Conservation (phyloP, 2,888 invertebrate species). For the Cantharis rufa region DNA sequence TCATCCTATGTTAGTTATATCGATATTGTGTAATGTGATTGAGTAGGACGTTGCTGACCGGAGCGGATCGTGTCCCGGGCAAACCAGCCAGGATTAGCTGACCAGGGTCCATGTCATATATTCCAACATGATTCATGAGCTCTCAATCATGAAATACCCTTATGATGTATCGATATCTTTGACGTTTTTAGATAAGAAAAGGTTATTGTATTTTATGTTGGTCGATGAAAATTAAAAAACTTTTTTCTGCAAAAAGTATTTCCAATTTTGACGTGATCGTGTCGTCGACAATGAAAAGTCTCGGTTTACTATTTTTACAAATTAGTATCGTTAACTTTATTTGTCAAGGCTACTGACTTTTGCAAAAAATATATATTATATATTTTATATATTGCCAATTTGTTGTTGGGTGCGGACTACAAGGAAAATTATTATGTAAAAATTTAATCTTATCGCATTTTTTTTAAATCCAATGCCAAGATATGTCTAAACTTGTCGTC, state of each 20-base stretch:
- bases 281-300: background rate
- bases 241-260: background rate
- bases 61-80: conserved; percentile 39
- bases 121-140: conserved; percentile 39
- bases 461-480: background rate
- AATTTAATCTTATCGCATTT: background rate
- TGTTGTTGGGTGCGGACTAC: background rate
- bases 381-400: too few relatives aligned
- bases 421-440: background rate
- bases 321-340: background rate
- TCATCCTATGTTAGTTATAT: conserved; percentile 20
- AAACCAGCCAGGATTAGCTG: conserved; percentile 43
- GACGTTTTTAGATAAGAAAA: conserved; percentile 23
- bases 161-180: conserved; percentile 24
- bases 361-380: too few relatives aligned
- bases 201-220: conserved; percentile 1
- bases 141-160: conserved; percentile 21
- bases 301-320: background rate
- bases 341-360: background rate
- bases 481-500: background rate
- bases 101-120: conserved; percentile 38
- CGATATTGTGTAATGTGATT: conserved; percentile 37
- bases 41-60: conserved; percentile 29
- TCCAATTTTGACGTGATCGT: background rate
- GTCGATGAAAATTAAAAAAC: background rate